Evolutionary conservation across 2,113 vertebrate genomes (phyloP), one percentile per base, ranked within the genome.

Genomic region (Protobothrops mucrosquamatus): DNA sequence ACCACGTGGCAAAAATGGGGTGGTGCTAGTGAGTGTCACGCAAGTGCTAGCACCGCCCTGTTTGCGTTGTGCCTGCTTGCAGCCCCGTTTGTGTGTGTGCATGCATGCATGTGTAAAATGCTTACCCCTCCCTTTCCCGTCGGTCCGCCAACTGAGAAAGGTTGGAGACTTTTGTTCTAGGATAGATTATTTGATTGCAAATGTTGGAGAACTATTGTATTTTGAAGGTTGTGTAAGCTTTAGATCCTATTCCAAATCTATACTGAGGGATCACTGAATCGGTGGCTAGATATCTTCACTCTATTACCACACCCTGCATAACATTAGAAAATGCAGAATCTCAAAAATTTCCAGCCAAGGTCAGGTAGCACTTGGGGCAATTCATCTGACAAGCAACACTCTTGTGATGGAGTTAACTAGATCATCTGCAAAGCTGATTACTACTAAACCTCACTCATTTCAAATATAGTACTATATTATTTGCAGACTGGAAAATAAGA

Each of bases 391-490:
- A 89, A 95, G 95, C 95, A 96, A 88, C 52, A 94, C 43, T 89
- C 51, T 74, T 90, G 59, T 95, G 92, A 94, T 91, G 69, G 89
- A 69, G 92, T 94, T 93, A 95, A 87, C 86, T 56, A 88, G 95
- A 94, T 86, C 94, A 90, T 94, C 91, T 91, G 88, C 85, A 95
- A 87, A 96, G 61, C 81, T 96, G 94, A 95, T 95, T 90, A 95
- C 64, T 1, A 93, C 20, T 89, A 95, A 96, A 91, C 11, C 56
- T 46, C 10, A 0, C 52, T 90, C 59, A 39, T 93, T 95, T 93
- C 81, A 93, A 61, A 92, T 93, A 94, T 48, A 74, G 85, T 43
- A 91, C 0, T 0, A 22, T 14, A 29, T 1, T 93, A 9, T 52
- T 93, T 56, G n/a, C 26, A 69, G 90, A 95, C 9, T 12, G 92